Conservation (phyloP, 2,797 vertebrate species). For the Danio jaintianensis region DNA sequence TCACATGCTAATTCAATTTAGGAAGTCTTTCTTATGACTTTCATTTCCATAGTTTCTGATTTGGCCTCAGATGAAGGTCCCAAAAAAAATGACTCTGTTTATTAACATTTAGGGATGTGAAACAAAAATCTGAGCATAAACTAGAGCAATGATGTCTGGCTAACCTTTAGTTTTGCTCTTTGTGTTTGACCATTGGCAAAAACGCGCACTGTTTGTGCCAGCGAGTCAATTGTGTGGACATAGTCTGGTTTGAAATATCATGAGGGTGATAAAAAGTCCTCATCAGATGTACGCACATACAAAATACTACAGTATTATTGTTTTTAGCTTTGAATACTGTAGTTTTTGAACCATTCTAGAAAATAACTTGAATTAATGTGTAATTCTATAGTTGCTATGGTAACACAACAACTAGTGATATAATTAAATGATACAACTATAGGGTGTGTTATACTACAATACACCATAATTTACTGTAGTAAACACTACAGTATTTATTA, state of each 20-base stretch:
- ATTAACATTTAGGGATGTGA: constrained; percentile 63
- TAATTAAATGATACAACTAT: too few species aligned
- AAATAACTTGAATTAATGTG: too few species aligned
- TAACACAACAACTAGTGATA: too few species aligned
- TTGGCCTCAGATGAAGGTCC: constrained; percentile 59
- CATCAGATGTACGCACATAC: too few species aligned
- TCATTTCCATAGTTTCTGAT: constrained; percentile 63
- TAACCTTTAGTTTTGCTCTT: constrained; percentile 29
- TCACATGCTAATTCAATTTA: constrained; percentile 64
- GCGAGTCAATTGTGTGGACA: not conserved
- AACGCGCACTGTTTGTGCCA: not conserved
- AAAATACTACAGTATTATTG: too few species aligned
- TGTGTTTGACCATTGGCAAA: not conserved
- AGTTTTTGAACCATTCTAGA: too few species aligned
- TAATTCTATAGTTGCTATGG: too few species aligned
- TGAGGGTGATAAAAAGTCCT: not conserved
- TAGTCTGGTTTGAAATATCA: not conserved
- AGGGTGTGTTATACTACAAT: too few species aligned
- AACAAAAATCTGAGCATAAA: not conserved
- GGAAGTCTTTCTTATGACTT: constrained; percentile 57
- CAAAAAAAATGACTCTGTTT: constrained; percentile 68
- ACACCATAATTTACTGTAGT: too few species aligned
- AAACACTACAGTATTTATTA: too few species aligned
- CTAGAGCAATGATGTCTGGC: constrained; percentile 30
- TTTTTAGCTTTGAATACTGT: too few species aligned